Percentiles rank a stretch among this genome's conserved stretches.
Evolutionary conservation across 2,113 vertebrate species (phyloP).

Genomic region (Lepisosteus osseus): DNA sequence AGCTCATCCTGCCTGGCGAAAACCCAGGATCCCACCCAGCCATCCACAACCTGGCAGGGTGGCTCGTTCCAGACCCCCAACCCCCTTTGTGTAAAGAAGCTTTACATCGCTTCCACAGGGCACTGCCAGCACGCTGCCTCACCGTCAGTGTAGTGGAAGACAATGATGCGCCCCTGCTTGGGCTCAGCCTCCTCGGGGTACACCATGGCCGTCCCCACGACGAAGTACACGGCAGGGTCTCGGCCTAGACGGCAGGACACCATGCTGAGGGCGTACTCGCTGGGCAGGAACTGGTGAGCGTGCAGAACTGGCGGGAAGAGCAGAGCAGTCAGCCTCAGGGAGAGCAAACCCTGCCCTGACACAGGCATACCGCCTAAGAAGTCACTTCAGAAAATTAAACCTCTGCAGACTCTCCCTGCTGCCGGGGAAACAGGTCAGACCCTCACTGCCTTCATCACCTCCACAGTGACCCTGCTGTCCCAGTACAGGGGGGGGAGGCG

Average conservation of each 20-base stretch:
- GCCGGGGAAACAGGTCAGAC: no score
- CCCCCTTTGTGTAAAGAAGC: no score
- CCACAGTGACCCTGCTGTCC: no score
- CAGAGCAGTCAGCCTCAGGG: not conserved
- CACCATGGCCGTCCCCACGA: conserved; percentile 97
- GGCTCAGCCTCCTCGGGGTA: conserved; percentile 97
- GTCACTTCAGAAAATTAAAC: not conserved
- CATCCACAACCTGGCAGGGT: not conserved
- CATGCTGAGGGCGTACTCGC: conserved; percentile 92
- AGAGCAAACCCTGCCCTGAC: conserved; percentile 8
- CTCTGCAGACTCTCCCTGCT: no score
- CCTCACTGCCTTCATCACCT: no score
- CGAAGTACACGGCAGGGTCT: conserved; percentile 91
- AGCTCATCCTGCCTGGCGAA: not conserved
- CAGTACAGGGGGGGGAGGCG: no score
- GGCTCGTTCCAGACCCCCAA: no score
- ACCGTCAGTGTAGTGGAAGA: conserved; percentile 97
- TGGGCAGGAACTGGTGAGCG: conserved; percentile 95
- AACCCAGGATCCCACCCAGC: not conserved
- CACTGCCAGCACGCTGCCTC: conserved; percentile 32
- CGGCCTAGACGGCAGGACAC: conserved; percentile 93
- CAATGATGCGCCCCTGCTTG: conserved; percentile 94
- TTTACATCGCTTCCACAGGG: no score
- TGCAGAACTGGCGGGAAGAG: conserved; percentile 75
- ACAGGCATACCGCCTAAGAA: not conserved